Evolutionary conservation across 1,140 invertebrate genomes (phyloP).

Genomic region (Capitella teleta): DNA sequence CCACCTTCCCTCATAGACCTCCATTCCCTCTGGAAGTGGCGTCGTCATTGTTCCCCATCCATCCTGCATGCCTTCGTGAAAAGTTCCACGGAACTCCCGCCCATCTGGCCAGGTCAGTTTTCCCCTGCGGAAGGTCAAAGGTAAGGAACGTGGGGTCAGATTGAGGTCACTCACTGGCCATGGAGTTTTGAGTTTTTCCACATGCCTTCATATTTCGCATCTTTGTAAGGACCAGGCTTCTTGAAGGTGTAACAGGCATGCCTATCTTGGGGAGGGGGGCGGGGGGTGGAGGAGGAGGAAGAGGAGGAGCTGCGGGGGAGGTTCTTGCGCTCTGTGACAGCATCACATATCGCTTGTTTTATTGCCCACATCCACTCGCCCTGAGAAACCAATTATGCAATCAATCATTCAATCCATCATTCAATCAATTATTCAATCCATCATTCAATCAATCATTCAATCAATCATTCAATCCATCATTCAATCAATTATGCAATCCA

Average conservation of each 20-base stretch:
- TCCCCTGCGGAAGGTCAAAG: constrained; percentile 42
- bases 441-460: neutral
- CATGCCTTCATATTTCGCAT: constrained; percentile 59
- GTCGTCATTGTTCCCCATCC: constrained; percentile 51
- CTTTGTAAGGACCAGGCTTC: constrained; percentile 59
- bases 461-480: neutral
- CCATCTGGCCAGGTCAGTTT: constrained; percentile 71
- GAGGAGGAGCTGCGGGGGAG: neutral
- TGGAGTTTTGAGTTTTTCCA: constrained; percentile 73
- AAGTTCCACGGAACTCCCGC: constrained; percentile 49
- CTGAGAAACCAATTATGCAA: constrained; percentile 16
- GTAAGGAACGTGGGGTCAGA: neutral
- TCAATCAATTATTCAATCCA: neutral
- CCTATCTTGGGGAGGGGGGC: constrained; percentile 59
- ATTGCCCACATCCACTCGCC: constrained; percentile 59
- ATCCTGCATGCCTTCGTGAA: constrained; percentile 56
- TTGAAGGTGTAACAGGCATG: constrained; percentile 61
- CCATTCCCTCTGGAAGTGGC: constrained; percentile 15
- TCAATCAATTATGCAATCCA: neutral
- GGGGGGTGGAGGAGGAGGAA: constrained; percentile 39
- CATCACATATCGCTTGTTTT: constrained; percentile 36
- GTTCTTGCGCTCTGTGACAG: constrained; percentile 22
- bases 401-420: neutral
- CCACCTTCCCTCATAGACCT: constrained; percentile 67
- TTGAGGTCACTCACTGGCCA: constrained; percentile 45